These are phyloP conservation scores for Andinoacara biseriatus DNA, from an alignment of 2,113 vertebrate genomes.

Conservation along the genomic window DNA sequence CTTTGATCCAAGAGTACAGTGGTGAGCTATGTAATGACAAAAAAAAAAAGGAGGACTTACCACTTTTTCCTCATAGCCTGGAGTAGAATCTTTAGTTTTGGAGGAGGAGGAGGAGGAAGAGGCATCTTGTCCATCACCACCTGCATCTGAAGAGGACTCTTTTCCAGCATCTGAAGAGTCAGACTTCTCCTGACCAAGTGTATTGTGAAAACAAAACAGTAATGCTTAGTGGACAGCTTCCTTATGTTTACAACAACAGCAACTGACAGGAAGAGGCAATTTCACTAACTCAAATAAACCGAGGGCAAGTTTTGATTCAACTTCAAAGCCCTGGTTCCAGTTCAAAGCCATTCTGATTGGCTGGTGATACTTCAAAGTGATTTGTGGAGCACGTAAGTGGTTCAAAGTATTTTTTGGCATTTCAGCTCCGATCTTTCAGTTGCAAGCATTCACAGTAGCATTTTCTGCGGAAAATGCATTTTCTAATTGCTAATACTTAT, in stretches of 20 bases:
- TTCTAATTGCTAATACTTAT: too few species aligned
- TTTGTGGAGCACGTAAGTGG: too few species aligned
- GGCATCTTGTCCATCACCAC: slow-evolving; percentile 82
- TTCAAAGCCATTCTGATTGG: too few species aligned
- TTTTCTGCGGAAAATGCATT: too few species aligned
- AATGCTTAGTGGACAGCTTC: background rate
- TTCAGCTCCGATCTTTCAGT: too few species aligned
- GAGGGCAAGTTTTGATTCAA: too few species aligned
- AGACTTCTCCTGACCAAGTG: slow-evolving; percentile 55
- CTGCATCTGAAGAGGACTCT: slow-evolving; percentile 80
- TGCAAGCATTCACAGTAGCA: too few species aligned
- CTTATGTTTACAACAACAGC: background rate
- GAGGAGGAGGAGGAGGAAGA: slow-evolving; percentile 81
- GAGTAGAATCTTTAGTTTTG: slow-evolving; percentile 82
- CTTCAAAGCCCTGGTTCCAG: too few species aligned
- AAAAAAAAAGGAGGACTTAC: slow-evolving; percentile 73
- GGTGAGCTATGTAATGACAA: too few species aligned
- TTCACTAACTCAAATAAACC: background rate
- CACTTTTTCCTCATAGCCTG: slow-evolving; percentile 97
- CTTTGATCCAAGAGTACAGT: background rate
- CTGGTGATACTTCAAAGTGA: too few species aligned
- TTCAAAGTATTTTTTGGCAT: too few species aligned
- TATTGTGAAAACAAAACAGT: background rate
- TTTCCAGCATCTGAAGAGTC: slow-evolving; percentile 78
- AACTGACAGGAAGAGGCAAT: background rate